Conservation (phyloP, 2,888 invertebrate genomes). For the Troglohyphantes excavatus region DNA sequence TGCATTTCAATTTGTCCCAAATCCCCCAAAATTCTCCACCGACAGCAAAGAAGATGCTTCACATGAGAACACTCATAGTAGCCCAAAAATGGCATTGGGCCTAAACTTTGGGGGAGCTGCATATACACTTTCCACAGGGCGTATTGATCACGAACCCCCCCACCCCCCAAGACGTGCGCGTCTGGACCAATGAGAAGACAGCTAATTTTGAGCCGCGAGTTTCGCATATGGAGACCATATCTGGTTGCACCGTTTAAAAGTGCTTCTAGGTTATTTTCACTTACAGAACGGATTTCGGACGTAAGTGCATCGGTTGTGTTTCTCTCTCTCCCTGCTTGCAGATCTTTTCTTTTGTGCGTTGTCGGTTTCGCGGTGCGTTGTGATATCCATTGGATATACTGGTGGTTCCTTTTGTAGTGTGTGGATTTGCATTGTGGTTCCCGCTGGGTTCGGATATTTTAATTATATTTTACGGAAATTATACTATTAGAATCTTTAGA, state of each 20-base stretch:
- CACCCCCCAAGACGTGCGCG: conserved; percentile 26
- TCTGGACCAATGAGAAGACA: conserved; percentile 57
- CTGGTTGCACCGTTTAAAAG: conserved; percentile 76
- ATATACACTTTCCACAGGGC: conserved; percentile 55
- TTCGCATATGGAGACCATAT: conserved; percentile 76
- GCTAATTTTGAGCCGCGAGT: conserved; percentile 66
- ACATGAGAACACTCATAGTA: conserved; percentile 68
- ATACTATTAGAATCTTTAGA: too few species aligned
- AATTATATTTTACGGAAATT: conserved; percentile 1
- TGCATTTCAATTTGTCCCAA: conserved; percentile 60
- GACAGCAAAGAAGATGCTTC: conserved; percentile 58
- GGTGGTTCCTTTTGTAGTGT: conserved; percentile 19
- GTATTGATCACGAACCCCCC: conserved; percentile 52
- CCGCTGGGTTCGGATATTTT: conserved; percentile 45
- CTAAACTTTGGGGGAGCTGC: conserved; percentile 19
- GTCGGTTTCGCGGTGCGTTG: conserved; percentile 17
- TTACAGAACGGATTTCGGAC: conserved; percentile 77
- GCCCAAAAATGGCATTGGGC: conserved; percentile 72
- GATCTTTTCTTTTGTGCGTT: conserved; percentile 47
- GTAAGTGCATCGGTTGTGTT: conserved; percentile 62
- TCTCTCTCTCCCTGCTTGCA: conserved; percentile 20
- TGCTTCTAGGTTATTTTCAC: conserved; percentile 71
- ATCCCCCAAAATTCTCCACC: conserved; percentile 19
- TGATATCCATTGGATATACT: conserved; percentile 16
- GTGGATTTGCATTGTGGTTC: conserved; percentile 10